Evolutionary conservation across 2,888 invertebrate genomes (phyloP).

Genomic region (Timandra comae): DNA sequence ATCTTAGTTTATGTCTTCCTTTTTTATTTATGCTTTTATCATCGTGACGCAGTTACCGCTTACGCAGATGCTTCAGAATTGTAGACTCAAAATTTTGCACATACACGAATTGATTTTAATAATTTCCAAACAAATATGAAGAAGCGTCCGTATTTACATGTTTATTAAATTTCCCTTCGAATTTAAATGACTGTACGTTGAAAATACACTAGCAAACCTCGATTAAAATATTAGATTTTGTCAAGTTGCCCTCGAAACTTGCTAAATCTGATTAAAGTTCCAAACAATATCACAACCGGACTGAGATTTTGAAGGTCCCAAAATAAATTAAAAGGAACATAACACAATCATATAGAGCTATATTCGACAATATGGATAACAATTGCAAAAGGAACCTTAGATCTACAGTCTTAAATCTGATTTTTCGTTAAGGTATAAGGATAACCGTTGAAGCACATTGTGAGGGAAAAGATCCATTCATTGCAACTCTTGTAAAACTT

Average conservation of each 20-base stretch:
- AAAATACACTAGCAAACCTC: too few relatives aligned
- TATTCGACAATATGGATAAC: constrained; percentile 26
- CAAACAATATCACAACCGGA: constrained; percentile 32
- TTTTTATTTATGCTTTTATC: too few relatives aligned
- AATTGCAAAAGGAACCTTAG: constrained; percentile 24
- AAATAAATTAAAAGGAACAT: constrained; percentile 57
- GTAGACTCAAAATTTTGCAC: too few relatives aligned
- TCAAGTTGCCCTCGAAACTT: constrained; percentile 11
- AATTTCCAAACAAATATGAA: too few relatives aligned
- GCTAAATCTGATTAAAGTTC: constrained; percentile 28
- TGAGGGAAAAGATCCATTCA: constrained; percentile 73
- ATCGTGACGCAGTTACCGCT: too few relatives aligned
- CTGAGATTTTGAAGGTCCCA: constrained; percentile 47
- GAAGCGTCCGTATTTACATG: too few relatives aligned
- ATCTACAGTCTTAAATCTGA: constrained; percentile 28
- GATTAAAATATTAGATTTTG: constrained; percentile 4
- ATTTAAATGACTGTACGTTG: too few relatives aligned
- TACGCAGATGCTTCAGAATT: too few relatives aligned
- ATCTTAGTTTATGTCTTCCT: too few relatives aligned
- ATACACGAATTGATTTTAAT: too few relatives aligned
- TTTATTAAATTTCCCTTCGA: too few relatives aligned
- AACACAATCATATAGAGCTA: constrained; percentile 43
- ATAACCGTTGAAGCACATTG: constrained; percentile 69
- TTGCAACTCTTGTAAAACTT: constrained; percentile 59
- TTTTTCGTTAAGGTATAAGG: constrained; percentile 35